Percentiles rank a stretch among this genome's conserved stretches.
Evolutionary conservation across 2,113 vertebrate species (phyloP).

Genomic region (Ancistrus triradiatus): DNA sequence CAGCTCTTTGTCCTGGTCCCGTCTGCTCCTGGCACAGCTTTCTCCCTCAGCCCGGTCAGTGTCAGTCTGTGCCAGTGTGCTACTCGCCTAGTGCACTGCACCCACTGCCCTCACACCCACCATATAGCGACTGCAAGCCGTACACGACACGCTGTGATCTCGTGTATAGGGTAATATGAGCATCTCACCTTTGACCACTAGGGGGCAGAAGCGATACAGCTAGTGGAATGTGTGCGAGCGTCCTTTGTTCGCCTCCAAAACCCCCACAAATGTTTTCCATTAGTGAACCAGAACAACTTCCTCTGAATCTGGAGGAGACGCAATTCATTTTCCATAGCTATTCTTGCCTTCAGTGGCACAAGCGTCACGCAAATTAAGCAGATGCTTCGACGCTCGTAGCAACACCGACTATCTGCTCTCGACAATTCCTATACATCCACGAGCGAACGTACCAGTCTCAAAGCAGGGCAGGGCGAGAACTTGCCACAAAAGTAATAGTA

Average conservation of each 20-base stretch:
- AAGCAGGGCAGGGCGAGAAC: no score
- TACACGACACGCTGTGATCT: no score
- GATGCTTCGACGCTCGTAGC: no score
- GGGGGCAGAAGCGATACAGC: constrained; percentile 43
- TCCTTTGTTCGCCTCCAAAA: constrained; percentile 46
- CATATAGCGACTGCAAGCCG: background rate
- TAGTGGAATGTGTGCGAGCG: background rate
- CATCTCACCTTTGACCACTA: constrained; percentile 24
- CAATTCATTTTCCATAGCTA: constrained; percentile 26
- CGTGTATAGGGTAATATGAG: no score
- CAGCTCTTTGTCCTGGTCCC: constrained; percentile 5
- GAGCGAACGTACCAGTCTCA: no score
- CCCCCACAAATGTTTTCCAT: constrained; percentile 48
- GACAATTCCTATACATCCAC: no score
- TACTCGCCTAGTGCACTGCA: background rate
- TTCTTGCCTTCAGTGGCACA: constrained; percentile 23
- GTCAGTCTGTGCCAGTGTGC: constrained; percentile 36
- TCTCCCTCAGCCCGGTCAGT: constrained; percentile 13
- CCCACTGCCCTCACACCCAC: background rate
- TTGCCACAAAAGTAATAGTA: background rate
- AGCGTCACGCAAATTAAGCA: constrained; percentile 21
- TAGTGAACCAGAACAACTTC: constrained; percentile 47
- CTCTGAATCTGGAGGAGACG: constrained; percentile 34
- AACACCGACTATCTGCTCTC: no score
- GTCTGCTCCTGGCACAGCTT: constrained; percentile 42